Evolutionary conservation across 1,140 invertebrate species (phyloP).

Genomic region (Drosophila novamexicana): DNA sequence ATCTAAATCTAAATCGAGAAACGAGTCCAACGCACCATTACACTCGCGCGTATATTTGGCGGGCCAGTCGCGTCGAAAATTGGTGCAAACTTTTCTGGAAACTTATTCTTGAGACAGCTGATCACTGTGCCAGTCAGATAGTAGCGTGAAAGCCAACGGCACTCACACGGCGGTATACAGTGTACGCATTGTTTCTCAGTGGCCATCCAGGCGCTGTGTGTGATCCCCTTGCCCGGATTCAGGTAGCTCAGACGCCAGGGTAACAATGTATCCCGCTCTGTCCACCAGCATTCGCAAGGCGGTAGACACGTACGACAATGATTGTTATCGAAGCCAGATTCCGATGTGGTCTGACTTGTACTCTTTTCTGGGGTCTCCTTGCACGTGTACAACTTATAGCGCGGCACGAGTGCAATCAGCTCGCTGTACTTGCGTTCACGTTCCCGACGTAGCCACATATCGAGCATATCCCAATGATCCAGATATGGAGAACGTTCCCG

Average conservation of each 20-base stretch:
- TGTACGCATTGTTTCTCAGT: slow-evolving; percentile 3
- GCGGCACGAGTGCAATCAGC: slow-evolving; percentile 22
- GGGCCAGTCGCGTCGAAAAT: slow-evolving; percentile 62
- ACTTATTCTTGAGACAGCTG: slow-evolving; percentile 50
- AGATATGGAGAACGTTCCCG: slow-evolving; percentile 42
- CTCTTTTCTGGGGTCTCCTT: neutral
- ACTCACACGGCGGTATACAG: slow-evolving; percentile 71
- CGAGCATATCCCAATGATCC: slow-evolving; percentile 63
- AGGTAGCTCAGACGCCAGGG: slow-evolving; percentile 57
- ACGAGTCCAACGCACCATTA: slow-evolving; percentile 63
- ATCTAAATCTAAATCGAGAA: slow-evolving; percentile 49
- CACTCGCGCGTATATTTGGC: slow-evolving; percentile 45
- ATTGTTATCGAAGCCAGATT: neutral
- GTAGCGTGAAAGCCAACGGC: slow-evolving; percentile 61
- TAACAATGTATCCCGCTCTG: slow-evolving; percentile 23
- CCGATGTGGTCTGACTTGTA: neutral
- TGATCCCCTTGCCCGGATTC: no score
- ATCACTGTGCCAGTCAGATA: slow-evolving; percentile 68
- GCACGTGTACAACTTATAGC: neutral
- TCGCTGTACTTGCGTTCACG: slow-evolving; percentile 37
- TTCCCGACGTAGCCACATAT: slow-evolving; percentile 55
- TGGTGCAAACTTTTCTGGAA: slow-evolving; percentile 66
- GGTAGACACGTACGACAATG: slow-evolving; percentile 52
- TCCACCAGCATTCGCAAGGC: slow-evolving; percentile 61
- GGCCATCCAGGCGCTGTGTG: slow-evolving; percentile 36